phyloP scores from a whole-genome alignment of 2,888 invertebrate species.

The Spisula subtruncata region DNA sequence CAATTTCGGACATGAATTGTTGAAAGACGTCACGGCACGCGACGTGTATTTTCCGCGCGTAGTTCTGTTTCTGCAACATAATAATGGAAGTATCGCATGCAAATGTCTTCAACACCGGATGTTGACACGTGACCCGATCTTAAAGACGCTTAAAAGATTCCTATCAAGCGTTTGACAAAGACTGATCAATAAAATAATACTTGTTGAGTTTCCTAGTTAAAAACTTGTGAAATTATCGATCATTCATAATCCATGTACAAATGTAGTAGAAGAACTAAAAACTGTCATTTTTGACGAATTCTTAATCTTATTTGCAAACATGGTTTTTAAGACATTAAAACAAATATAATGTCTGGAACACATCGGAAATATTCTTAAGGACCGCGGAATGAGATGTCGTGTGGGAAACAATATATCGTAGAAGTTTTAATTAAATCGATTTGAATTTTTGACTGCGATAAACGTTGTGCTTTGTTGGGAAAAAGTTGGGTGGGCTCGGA shows the following conservation, averaged over 20 bases:
- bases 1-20: conserved; percentile 7
- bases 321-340: not conserved
- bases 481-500: too few species aligned
- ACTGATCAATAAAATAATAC: conserved; percentile 21
- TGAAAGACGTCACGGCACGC: conserved; percentile 23
- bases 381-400: not conserved
- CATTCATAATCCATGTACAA: not conserved
- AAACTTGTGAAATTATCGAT: conserved; percentile 1
- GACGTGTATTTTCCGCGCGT: conserved; percentile 25
- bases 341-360: too few species aligned
- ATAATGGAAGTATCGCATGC: conserved; percentile 33
- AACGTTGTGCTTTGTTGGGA: too few species aligned
- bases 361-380: not conserved
- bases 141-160: conserved; percentile 35
- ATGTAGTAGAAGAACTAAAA: not conserved
- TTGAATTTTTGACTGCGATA: too few species aligned
- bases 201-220: conserved; percentile 12
- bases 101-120: conserved; percentile 8
- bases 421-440: not conserved
- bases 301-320: too few species aligned
- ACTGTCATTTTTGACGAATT: not conserved
- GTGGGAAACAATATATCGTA: not conserved
- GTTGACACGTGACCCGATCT: conserved; percentile 29
- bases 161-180: not conserved
- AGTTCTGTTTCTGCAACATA: not conserved